Evolutionary conservation across 2,113 vertebrate species (phyloP).

Genomic region (Lanius ludovicianus): DNA sequence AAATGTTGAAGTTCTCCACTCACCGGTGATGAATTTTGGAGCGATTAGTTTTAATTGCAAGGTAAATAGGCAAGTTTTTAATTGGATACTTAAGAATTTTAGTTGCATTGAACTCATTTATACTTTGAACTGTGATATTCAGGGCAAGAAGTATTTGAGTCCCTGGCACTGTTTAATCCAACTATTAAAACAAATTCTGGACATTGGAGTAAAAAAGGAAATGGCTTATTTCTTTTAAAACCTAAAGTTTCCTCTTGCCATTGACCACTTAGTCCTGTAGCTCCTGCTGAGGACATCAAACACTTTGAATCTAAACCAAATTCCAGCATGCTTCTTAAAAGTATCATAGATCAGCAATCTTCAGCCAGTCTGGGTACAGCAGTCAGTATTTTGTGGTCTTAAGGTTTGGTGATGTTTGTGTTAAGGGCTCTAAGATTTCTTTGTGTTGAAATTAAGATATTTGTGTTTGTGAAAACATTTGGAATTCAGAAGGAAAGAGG

Average conservation of each 20-base stretch:
- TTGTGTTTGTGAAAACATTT: not conserved
- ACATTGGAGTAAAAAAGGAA: not conserved
- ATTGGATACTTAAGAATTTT: not conserved
- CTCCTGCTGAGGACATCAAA: not conserved
- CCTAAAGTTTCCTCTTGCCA: fast-evolving
- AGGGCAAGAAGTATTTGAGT: not conserved
- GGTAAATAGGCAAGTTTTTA: slow-evolving; percentile 8
- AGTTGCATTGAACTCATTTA: not conserved
- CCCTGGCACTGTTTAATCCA: not conserved
- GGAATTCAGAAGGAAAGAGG: not conserved
- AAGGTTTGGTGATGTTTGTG: not conserved
- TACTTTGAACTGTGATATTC: not conserved
- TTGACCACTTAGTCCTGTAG: not conserved
- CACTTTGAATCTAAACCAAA: not conserved
- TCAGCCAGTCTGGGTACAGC: not conserved
- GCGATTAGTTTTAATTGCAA: not conserved
- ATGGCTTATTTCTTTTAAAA: not conserved
- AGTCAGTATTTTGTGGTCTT: not conserved
- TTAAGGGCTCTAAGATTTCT: not conserved
- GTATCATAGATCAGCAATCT: not conserved
- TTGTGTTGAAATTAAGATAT: fast-evolving
- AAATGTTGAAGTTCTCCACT: not conserved
- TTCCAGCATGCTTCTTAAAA: not conserved
- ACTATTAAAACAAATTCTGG: not conserved
- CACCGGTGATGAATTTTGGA: not conserved